Evolutionary conservation across 2,888 invertebrate species (phyloP).

Genomic region (Orthonychiurus folsomi): DNA sequence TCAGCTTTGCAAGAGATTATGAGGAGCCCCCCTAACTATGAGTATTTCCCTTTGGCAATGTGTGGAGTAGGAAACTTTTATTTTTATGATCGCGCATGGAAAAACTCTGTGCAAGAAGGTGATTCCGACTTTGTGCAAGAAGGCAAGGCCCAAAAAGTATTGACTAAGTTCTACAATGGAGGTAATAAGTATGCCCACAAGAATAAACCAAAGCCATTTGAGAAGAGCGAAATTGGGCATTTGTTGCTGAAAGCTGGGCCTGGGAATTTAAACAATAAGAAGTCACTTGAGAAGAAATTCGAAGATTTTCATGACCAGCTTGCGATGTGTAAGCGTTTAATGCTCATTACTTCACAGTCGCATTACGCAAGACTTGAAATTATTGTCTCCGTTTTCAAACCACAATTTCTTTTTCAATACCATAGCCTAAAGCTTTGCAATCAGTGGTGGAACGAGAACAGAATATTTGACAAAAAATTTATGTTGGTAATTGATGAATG

Average conservation of each 20-base stretch:
- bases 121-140: not conserved
- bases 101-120: not conserved
- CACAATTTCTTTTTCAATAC: not conserved
- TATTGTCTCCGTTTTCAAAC: not conserved
- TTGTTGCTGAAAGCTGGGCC: not conserved
- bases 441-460: not conserved
- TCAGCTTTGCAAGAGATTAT: not conserved
- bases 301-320: not conserved
- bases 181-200: not conserved
- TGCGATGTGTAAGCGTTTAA: not conserved
- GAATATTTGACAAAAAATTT: not conserved
- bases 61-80: not conserved
- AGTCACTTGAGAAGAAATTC: not conserved
- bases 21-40: not conserved
- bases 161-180: not conserved
- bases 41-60: not conserved
- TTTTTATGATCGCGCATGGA: not conserved
- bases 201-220: not conserved
- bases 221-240: not conserved
- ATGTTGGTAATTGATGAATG: not conserved
- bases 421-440: not conserved
- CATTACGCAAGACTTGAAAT: not conserved
- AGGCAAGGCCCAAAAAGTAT: not conserved
- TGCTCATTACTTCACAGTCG: not conserved
- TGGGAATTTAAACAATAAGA: not conserved